Percentiles rank a stretch among this genome's conserved stretches.
These are phyloP conservation scores for Hyperoplus lanceolatus DNA, from an alignment of 2,797 vertebrate genomes.

Conservation along the genomic window DNA sequence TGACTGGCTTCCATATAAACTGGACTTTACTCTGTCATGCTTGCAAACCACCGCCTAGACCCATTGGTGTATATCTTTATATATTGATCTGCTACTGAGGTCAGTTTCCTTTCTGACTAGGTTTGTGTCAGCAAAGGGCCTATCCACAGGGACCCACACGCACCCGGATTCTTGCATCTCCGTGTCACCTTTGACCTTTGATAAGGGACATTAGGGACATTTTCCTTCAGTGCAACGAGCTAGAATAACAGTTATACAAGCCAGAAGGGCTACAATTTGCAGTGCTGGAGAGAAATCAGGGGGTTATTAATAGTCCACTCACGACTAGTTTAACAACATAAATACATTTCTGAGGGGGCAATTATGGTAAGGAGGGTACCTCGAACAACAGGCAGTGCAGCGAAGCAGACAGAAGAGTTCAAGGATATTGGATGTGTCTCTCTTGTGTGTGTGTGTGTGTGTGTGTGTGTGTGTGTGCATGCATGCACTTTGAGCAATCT, in stretches of 20 bases:
- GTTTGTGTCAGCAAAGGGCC: slow-evolving; percentile 29
- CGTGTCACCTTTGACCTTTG: slow-evolving; percentile 61
- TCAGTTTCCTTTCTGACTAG: slow-evolving; percentile 33
- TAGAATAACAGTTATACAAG: slow-evolving; percentile 45
- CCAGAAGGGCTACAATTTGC: slow-evolving; percentile 24
- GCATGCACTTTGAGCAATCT: slow-evolving; percentile 28
- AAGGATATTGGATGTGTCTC: slow-evolving; percentile 14
- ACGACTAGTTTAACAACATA: slow-evolving; percentile 41
- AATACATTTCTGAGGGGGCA: slow-evolving; percentile 39
- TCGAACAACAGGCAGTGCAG: slow-evolving; percentile 17
- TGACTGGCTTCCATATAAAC: slow-evolving; percentile 19
- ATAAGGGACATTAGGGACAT: slow-evolving; percentile 53
- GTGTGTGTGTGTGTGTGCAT: slow-evolving; percentile 8
- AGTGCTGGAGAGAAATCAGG: slow-evolving; percentile 22
- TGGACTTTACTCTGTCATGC: slow-evolving; percentile 14
- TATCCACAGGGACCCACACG: slow-evolving; percentile 28
- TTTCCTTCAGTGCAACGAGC: slow-evolving; percentile 37
- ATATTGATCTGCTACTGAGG: slow-evolving; percentile 44
- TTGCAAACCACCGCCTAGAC: slow-evolving; percentile 3
- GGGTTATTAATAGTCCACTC: slow-evolving; percentile 48
- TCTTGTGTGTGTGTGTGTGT: neutral
- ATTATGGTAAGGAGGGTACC: slow-evolving; percentile 13
- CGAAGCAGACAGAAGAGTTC: slow-evolving; percentile 12
- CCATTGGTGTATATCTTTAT: slow-evolving; percentile 26
- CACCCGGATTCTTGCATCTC: slow-evolving; percentile 37